Evolutionary conservation across 2,113 vertebrate genomes (phyloP).

Genomic region (Capreolus pygargus): DNA sequence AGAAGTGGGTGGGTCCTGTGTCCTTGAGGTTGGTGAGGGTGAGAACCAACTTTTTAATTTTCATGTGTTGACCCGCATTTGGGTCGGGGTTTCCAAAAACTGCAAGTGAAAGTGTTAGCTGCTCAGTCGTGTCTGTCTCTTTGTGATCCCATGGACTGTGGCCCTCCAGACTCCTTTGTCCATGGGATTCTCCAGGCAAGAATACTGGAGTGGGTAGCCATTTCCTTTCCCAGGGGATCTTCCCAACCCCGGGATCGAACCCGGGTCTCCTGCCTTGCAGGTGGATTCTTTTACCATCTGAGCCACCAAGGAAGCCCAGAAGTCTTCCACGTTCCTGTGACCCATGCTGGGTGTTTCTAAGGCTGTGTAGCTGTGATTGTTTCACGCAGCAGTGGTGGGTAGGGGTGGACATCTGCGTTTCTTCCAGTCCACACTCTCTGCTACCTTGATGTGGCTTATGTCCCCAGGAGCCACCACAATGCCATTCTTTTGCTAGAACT

Average conservation of each 20-base stretch:
- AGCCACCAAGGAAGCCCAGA: not conserved
- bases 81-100: not conserved
- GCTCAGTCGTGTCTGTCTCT: not conserved
- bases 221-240: not conserved
- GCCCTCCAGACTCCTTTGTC: not conserved
- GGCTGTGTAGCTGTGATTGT: no score
- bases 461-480: fast-evolving
- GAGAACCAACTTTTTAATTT: not conserved
- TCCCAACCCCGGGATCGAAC: not conserved
- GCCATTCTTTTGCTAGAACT: not conserved
- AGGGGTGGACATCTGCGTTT: fast-evolving
- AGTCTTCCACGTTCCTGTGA: not conserved
- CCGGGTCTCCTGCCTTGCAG: not conserved
- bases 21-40: not conserved
- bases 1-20: not conserved
- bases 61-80: not conserved
- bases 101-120: not conserved
- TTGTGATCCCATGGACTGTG: not conserved
- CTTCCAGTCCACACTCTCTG: fast-evolving
- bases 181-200: not conserved
- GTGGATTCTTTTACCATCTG: not conserved
- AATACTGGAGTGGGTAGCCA: not conserved
- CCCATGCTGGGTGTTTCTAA: not conserved
- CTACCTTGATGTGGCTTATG: fast-evolving
- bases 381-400: not conserved